Conservation (phyloP, 2,797 vertebrate species). For the Gallinago nigripennis region DNA sequence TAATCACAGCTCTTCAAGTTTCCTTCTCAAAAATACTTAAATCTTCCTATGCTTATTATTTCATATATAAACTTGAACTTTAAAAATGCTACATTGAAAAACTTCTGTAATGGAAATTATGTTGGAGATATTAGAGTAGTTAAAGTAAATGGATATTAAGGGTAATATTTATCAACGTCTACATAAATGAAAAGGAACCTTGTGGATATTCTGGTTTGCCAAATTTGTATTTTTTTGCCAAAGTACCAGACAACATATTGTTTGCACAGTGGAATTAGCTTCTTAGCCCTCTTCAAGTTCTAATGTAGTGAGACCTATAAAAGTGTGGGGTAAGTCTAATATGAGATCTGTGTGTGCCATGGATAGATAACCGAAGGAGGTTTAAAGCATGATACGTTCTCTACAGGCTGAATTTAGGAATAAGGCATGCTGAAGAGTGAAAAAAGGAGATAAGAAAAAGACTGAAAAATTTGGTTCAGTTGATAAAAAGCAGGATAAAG, state of each 20-base stretch:
- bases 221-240: background rate
- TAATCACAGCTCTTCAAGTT: conserved; percentile 66
- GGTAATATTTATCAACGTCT: conserved; percentile 5
- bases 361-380: background rate
- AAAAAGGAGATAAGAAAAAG: background rate
- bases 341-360: background rate
- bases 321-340: background rate
- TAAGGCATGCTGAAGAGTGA: background rate
- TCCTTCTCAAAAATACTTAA: conserved; percentile 60
- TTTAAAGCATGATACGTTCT: background rate
- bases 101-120: conserved; percentile 11
- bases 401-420: background rate
- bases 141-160: background rate
- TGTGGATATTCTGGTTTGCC: background rate
- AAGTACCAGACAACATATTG: background rate
- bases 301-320: background rate
- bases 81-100: conserved; percentile 19
- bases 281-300: background rate
- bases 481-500: background rate
- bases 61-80: conserved; percentile 32
- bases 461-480: background rate
- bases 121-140: background rate
- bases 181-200: background rate
- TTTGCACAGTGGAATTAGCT: background rate
- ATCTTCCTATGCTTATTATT: conserved; percentile 29